Conservation (phyloP, 2,113 vertebrate species). For the Embiotoca jacksoni region DNA sequence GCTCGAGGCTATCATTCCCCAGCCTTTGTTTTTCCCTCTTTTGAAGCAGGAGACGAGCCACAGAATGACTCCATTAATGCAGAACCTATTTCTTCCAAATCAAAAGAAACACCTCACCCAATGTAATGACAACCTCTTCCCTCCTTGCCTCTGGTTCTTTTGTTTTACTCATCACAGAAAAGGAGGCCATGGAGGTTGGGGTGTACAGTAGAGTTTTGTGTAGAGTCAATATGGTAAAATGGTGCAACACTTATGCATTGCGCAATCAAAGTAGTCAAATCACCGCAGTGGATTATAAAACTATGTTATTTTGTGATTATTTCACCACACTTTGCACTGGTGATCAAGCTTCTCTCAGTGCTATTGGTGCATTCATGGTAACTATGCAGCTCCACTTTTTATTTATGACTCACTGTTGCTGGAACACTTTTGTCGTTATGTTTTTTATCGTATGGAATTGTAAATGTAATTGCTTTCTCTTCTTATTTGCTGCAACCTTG, state of each 20-base stretch:
- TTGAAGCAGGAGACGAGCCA: conserved; percentile 64
- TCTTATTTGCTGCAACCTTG: conserved; percentile 2
- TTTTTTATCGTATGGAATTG: no score
- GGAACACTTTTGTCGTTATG: no score
- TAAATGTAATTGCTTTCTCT: background rate
- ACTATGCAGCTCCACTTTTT: background rate
- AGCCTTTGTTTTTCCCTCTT: conserved; percentile 68
- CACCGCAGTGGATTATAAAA: background rate
- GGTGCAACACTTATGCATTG: background rate
- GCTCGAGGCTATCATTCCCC: conserved; percentile 68
- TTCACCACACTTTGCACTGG: background rate
- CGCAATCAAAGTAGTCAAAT: background rate
- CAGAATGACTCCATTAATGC: conserved; percentile 76
- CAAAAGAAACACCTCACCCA: conserved; percentile 69
- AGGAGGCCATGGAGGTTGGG: conserved; percentile 53
- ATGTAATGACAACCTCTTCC: conserved; percentile 57
- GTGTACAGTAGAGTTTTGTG: conserved; percentile 32
- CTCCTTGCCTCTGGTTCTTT: conserved; percentile 66
- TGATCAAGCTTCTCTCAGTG: conserved; percentile 5
- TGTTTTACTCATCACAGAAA: conserved; percentile 58
- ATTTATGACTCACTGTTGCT: background rate
- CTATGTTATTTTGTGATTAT: background rate
- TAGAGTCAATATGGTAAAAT: conserved; percentile 15
- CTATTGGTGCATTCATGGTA: background rate
- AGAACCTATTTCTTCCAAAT: conserved; percentile 78